A percentile compares a stretch with the other conserved stretches of the same genome.
These are phyloP conservation scores for Microvelia longipes DNA, from an alignment of 1,140 invertebrate species.

Conservation along the genomic window DNA sequence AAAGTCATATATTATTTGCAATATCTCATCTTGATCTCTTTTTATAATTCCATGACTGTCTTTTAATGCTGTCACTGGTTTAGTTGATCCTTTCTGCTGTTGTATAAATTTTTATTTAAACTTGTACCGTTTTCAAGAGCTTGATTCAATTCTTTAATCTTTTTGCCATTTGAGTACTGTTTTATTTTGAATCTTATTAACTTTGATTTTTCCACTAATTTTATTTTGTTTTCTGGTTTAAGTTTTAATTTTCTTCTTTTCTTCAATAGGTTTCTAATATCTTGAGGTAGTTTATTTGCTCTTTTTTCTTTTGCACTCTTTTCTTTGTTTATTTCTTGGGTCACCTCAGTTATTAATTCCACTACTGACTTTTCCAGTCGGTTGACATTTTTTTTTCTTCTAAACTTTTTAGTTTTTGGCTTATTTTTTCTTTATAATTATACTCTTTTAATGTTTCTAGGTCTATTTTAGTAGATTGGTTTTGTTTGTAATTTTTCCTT, in stretches of 20 bases:
- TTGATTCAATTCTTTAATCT: neutral
- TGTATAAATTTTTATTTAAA: neutral
- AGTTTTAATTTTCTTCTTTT: slow-evolving; percentile 3
- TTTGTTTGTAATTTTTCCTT: neutral
- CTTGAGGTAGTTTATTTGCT: neutral
- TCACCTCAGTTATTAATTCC: neutral
- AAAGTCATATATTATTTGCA: neutral
- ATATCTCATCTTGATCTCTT: neutral
- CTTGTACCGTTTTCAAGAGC: neutral
- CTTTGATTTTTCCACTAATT: slow-evolving; percentile 8
- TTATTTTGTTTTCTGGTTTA: neutral
- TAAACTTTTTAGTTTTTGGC: neutral
- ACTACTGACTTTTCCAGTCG: neutral
- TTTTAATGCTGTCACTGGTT: neutral
- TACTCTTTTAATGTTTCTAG: neutral
- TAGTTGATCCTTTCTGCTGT: neutral
- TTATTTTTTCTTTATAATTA: neutral
- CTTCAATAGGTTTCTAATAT: slow-evolving; percentile 3
- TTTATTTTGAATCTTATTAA: neutral
- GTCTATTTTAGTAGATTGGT: neutral
- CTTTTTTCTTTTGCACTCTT: neutral
- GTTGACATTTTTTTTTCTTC: neutral
- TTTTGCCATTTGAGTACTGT: neutral
- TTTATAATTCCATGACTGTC: neutral
- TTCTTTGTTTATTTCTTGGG: neutral